A percentile compares a stretch with the other conserved stretches of the same genome.
phyloP scores from a whole-genome alignment of 2,113 vertebrate genomes.

The Hydrochoerus hydrochaeris region DNA sequence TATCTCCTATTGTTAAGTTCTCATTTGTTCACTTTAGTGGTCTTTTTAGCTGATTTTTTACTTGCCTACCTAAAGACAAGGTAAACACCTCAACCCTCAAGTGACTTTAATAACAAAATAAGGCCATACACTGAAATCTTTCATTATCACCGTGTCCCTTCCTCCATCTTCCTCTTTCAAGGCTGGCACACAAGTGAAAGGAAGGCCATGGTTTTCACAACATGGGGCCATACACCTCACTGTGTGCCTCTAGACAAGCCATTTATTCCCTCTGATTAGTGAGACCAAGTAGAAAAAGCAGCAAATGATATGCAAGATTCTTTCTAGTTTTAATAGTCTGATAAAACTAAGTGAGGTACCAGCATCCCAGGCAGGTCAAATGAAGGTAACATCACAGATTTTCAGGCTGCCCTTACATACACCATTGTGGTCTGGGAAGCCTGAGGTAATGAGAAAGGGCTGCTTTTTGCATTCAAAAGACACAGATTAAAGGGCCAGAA shows the following conservation, averaged over 20 bases:
- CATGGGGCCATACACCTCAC: background rate
- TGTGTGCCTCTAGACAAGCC: background rate
- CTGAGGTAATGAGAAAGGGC: background rate
- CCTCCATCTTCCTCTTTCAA: background rate
- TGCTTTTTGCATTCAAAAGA: background rate
- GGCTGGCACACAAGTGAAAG: background rate
- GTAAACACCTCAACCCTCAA: background rate
- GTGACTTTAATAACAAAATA: background rate
- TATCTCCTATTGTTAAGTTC: background rate
- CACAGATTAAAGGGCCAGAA: background rate
- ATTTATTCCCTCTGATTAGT: background rate
- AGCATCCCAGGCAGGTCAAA: background rate
- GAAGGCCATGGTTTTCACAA: background rate
- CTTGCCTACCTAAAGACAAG: background rate
- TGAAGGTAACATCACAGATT: background rate
- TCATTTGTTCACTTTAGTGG: background rate
- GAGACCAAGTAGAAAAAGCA: slow-evolving; percentile 30
- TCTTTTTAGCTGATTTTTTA: slow-evolving; percentile 10
- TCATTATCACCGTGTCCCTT: background rate
- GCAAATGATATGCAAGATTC: background rate
- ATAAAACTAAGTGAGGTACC: background rate
- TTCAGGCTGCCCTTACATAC: background rate
- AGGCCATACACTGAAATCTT: background rate
- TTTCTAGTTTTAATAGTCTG: background rate
- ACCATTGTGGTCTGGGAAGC: background rate